Evolutionary conservation across 2,797 vertebrate genomes (phyloP), one percentile per base, ranked within the genome.

Genomic region (Graptemys geographica): DNA sequence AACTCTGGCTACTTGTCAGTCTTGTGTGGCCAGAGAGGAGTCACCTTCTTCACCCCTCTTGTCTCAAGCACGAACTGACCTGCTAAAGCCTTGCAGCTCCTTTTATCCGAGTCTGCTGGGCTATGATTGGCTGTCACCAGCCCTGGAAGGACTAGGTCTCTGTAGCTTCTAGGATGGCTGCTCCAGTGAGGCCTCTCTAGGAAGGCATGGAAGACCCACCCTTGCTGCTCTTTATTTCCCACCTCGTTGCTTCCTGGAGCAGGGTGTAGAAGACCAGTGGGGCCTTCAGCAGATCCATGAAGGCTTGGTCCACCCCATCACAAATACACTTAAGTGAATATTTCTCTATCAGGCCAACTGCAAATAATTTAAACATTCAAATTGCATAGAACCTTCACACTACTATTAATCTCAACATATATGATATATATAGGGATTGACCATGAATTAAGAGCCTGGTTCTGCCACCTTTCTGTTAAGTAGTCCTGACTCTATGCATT

Each of bases 351-450:
- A 47, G 69, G 23, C 79, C 6, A 80, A 91, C 84, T 27, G 6
- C 11, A 27, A 87, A 52, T 44, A 8, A 9, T 2, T 91, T 86
- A 89, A 8, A 52, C 89, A 80, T 53, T 85, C 1, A 19, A 21
- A 57, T 52, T 83, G 4, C 11, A 52, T 11, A 1, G 15, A n/a
- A 52, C 41, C 53, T 15, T 27, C 81, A 79, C 55, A 27, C 53
- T 1, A 47, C 19, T 4, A 9, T 18, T 41, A 51, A 79, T 3
- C 12, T 47, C 12, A 89, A 1, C 9, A 31, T 6, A 12, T 53
- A 53, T 13, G n/a, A 47, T 31, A 85, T 1, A 55, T 4, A 31
- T 0, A 81, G 11, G n/a, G 19, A 19, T 0, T 11, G 37, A 15
- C 83, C 76, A 21, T 15, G 41, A 5, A 87, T 85, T 69, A 85